Conservation (phyloP, 2,888 invertebrate genomes). For the Pterostichus niger region DNA sequence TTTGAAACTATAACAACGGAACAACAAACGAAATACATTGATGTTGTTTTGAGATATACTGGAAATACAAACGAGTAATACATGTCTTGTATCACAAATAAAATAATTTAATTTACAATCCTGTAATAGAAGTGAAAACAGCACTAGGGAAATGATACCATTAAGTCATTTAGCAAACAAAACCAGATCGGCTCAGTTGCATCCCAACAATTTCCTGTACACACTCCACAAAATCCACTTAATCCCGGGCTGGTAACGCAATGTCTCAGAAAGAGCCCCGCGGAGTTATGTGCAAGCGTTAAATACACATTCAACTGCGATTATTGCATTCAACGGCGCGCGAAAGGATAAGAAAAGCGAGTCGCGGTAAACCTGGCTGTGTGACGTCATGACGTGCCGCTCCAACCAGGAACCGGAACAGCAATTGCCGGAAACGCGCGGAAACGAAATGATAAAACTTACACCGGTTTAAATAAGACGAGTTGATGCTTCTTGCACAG, state of each 20-base stretch:
- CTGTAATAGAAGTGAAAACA: too few relatives aligned
- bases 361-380: slow-evolving; percentile 34
- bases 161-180: slow-evolving; percentile 16
- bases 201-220: slow-evolving; percentile 24
- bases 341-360: slow-evolving; percentile 63
- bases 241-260: slow-evolving; percentile 32
- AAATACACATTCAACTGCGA: slow-evolving; percentile 65
- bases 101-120: too few relatives aligned
- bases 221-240: slow-evolving; percentile 31
- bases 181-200: slow-evolving; percentile 11
- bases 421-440: slow-evolving; percentile 62
- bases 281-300: slow-evolving; percentile 64
- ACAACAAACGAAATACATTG: too few relatives aligned
- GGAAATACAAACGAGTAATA: too few relatives aligned
- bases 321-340: slow-evolving; percentile 63
- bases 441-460: slow-evolving; percentile 58
- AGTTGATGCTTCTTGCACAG: not conserved
- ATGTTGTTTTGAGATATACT: too few relatives aligned
- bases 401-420: slow-evolving; percentile 13
- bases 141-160: not conserved
- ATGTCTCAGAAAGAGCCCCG: slow-evolving; percentile 16
- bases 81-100: too few relatives aligned
- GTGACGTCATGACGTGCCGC: slow-evolving; percentile 17
- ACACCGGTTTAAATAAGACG: slow-evolving; percentile 58
- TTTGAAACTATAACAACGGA: too few relatives aligned